Evolutionary conservation across 2,797 vertebrate genomes (phyloP).

Genomic region (Pseudotriccus pelzelni): DNA sequence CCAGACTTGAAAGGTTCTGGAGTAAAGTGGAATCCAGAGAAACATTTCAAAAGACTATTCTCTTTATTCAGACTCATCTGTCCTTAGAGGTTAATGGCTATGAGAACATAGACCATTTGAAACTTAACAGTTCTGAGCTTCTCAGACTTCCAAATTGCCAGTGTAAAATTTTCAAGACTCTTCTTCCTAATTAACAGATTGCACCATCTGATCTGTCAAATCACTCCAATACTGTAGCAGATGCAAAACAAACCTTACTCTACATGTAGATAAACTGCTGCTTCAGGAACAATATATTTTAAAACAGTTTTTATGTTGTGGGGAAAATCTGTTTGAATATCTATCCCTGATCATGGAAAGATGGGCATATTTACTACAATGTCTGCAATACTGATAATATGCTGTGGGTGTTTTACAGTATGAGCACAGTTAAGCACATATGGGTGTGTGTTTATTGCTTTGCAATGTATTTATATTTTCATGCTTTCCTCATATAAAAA

Average conservation of each 20-base stretch:
- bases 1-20: not conserved
- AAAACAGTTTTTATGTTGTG: not conserved
- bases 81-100: not conserved
- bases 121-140: not conserved
- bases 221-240: not conserved
- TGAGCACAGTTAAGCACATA: not conserved
- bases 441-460: not conserved
- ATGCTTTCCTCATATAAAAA: not conserved
- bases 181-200: not conserved
- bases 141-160: not conserved
- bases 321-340: not conserved
- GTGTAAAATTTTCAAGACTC: not conserved
- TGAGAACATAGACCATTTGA: not conserved
- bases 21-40: not conserved
- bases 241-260: not conserved
- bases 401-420: not conserved
- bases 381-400: accelerated
- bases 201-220: not conserved
- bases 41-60: not conserved
- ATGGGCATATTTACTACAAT: not conserved
- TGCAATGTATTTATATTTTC: not conserved
- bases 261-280: not conserved
- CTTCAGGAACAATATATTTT: not conserved
- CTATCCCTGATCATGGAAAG: not conserved
- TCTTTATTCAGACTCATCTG: not conserved